These are phyloP conservation scores for Dicaeum eximium DNA, from an alignment of 2,113 vertebrate genomes.

Conservation along the genomic window DNA sequence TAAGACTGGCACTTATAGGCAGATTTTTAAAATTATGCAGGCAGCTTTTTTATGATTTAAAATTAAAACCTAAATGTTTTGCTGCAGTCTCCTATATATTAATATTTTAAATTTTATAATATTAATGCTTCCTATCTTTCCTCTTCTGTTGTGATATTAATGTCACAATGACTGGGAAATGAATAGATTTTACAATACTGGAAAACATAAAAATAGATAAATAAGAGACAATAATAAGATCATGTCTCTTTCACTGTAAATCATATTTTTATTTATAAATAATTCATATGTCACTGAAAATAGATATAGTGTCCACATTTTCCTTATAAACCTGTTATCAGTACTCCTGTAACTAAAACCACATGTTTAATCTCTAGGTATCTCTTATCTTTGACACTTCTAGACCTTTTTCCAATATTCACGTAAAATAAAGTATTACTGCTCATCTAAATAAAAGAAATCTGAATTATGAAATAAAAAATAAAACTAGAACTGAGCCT, in stretches of 20 bases:
- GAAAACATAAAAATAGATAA: not conserved
- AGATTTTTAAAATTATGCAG: not conserved
- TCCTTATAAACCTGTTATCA: not conserved
- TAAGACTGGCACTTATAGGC: not conserved
- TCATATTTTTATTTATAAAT: not conserved
- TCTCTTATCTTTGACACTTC: not conserved
- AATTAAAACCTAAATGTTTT: not conserved
- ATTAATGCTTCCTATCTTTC: not conserved
- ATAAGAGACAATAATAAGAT: not conserved
- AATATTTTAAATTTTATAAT: not conserved
- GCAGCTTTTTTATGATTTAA: not conserved
- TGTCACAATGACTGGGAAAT: not conserved
- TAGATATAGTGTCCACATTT: not conserved
- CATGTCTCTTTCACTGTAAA: not conserved
- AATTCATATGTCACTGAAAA: not conserved
- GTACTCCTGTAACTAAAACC: not conserved
- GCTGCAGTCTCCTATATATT: not conserved
- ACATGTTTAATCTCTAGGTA: not conserved
- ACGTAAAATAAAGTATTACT: not conserved
- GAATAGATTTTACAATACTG: not conserved
- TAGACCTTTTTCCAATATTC: not conserved
- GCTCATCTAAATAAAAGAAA: not conserved
- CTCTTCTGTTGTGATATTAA: not conserved
- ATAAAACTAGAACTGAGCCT: not conserved
- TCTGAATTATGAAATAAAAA: not conserved